These are phyloP conservation scores for Orthosia cruda DNA, from an alignment of 2,888 invertebrate genomes.

Conservation along the genomic window DNA sequence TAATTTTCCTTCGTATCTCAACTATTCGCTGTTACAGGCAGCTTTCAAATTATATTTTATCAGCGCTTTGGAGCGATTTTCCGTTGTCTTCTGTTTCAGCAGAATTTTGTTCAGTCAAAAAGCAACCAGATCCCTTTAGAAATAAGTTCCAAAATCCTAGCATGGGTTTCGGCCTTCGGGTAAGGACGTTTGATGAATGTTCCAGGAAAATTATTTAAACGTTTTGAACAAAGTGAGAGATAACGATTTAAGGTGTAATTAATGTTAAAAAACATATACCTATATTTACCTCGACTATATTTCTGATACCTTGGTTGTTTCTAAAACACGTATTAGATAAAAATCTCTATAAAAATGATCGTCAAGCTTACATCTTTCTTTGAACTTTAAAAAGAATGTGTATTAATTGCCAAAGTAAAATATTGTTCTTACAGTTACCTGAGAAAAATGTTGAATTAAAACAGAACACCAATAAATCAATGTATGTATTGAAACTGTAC, in stretches of 20 bases:
- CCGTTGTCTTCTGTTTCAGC: constrained; percentile 34
- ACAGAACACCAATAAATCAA: background rate
- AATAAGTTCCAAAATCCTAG: background rate
- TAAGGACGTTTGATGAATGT: constrained; percentile 40
- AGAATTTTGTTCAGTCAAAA: background rate
- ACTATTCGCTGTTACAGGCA: constrained; percentile 40
- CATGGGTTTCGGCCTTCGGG: background rate
- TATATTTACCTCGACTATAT: background rate
- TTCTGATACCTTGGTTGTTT: too few relatives aligned
- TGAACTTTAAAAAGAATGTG: too few relatives aligned
- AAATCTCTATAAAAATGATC: too few relatives aligned
- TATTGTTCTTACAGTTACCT: too few relatives aligned
- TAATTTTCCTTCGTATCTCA: constrained; percentile 39
- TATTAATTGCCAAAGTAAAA: too few relatives aligned
- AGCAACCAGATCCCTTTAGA: rapidly evolving
- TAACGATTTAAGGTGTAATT: constrained; percentile 19
- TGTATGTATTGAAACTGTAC: background rate
- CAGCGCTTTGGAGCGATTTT: constrained; percentile 17
- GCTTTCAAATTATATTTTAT: constrained; percentile 46
- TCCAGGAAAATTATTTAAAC: constrained; percentile 34
- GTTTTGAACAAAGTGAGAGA: constrained; percentile 28
- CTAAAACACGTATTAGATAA: too few relatives aligned
- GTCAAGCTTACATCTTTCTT: too few relatives aligned
- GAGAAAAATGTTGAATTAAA: too few relatives aligned
- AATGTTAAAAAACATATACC: background rate